Evolutionary conservation across 2,888 invertebrate species (phyloP), one percentile per base, ranked within the genome.

Genomic region (Pollenia angustigena): DNA sequence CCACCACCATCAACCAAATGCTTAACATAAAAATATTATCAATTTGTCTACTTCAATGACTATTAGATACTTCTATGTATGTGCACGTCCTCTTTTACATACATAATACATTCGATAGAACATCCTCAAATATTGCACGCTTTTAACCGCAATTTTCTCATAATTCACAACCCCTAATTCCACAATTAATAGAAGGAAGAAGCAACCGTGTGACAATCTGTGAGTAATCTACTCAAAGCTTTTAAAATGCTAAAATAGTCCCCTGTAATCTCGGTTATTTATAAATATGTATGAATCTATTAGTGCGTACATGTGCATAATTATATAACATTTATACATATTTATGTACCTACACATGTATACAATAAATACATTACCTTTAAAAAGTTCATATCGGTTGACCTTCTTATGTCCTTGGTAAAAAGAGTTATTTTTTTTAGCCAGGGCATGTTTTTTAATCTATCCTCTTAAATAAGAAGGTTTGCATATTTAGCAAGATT

Each of bases 321-420:
- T 40, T 16, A 62, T 9, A 2, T 16, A 8, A 44, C 54, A n/a
- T 46, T 46, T 69, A 40, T 66, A 18, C 40, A 50, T 68, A n/a
- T n/a, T n/a, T n/a, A 66, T 18, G 40, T 8, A 46, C n/a, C 16
- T 52, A 16, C 52, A n/a, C 7, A 6, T 52, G 16, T 16, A 54
- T 54, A 16, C 7, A 54, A 54, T 6, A 54, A 54, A 16, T 16
- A 54, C n/a, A 54, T 54, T n/a, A 16, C 14, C 2, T 16, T 16
- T n/a, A 10, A 44, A 32, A 48, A 71, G 16, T 60, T 74, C 18
- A 66, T 23, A 56, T 62, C 44, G 69, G 12, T 60, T 82, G 82
- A 75, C 85, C 85, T 86, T 82, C 62, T 69, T 52, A 23, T 82
- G 85, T 86, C 85, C 85, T 86, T 86, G 81, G 44, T 12, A 32